phyloP scores from a whole-genome alignment of 2,888 invertebrate species.

The Chloroclystis v-ata region DNA sequence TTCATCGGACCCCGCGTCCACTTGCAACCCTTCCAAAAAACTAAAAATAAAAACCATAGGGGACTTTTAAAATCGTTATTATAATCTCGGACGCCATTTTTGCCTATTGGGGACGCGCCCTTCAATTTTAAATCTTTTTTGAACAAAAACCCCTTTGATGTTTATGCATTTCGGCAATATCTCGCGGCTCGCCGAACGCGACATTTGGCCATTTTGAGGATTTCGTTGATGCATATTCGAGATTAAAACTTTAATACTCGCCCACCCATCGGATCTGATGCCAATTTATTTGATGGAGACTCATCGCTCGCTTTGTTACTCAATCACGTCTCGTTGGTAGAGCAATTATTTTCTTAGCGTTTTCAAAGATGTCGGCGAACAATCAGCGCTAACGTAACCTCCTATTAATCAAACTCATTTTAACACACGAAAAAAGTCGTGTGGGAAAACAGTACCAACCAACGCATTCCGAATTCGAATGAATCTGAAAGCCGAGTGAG shows the following conservation, averaged over 20 bases:
- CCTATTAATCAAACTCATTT: conserved; percentile 74
- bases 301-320: conserved; percentile 37
- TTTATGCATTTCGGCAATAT: conserved; percentile 74
- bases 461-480: conserved; percentile 76
- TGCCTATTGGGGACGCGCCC: conserved; percentile 68
- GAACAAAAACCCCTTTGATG: conserved; percentile 76
- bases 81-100: conserved; percentile 77
- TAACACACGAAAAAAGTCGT: conserved; percentile 69
- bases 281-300: conserved; percentile 45
- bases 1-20: conserved; percentile 66
- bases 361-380: conserved; percentile 36
- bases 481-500: conserved; percentile 73
- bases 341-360: conserved; percentile 35
- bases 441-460: conserved; percentile 71
- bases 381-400: conserved; percentile 56
- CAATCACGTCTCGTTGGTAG: conserved; percentile 37
- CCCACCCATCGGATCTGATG: conserved; percentile 36
- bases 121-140: conserved; percentile 74
- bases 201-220: conserved; percentile 72
- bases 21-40: conserved; percentile 67
- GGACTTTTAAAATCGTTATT: conserved; percentile 77
- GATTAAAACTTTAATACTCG: conserved; percentile 66
- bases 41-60: conserved; percentile 58
- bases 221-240: conserved; percentile 70
- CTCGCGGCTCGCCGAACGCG: conserved; percentile 64